Conservation (phyloP, 1,140 invertebrate species). For the Vanessa atalanta region DNA sequence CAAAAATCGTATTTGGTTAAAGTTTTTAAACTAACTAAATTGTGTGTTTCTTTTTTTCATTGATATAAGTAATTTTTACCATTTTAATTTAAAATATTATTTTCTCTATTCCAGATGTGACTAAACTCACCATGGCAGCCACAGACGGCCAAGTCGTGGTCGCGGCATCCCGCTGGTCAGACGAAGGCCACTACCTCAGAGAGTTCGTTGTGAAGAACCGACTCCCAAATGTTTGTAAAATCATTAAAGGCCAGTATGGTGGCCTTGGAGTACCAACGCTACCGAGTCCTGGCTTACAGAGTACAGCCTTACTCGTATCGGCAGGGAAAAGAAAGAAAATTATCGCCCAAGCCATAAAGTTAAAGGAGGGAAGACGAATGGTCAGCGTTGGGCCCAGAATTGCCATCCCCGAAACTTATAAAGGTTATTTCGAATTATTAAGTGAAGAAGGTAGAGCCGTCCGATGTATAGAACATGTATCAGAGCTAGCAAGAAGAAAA, state of each 20-base stretch:
- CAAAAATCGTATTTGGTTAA: slow-evolving; percentile 29
- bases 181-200: slow-evolving; percentile 88
- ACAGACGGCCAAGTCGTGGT: slow-evolving; percentile 92
- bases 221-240: slow-evolving; percentile 92
- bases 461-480: slow-evolving; percentile 92
- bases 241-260: slow-evolving; percentile 95
- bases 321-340: slow-evolving; percentile 92
- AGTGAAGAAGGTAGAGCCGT: slow-evolving; percentile 95
- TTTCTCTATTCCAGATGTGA: slow-evolving; percentile 71
- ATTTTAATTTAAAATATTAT: not conserved
- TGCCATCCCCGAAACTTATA: slow-evolving; percentile 93
- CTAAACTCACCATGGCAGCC: slow-evolving; percentile 85
- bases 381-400: slow-evolving; percentile 90
- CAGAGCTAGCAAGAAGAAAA: slow-evolving; percentile 88
- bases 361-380: slow-evolving; percentile 90
- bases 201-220: slow-evolving; percentile 90
- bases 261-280: slow-evolving; percentile 92
- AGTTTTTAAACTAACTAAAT: not conserved
- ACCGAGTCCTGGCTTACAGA: slow-evolving; percentile 90
- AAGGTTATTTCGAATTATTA: slow-evolving; percentile 95
- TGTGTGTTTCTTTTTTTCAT: not conserved
- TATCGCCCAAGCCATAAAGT: slow-evolving; percentile 93
- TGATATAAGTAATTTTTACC: too few relatives aligned
- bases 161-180: slow-evolving; percentile 91
- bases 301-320: slow-evolving; percentile 91